Evolutionary conservation across 1,140 invertebrate genomes (phyloP).

Genomic region (Gryllus bimaculatus): DNA sequence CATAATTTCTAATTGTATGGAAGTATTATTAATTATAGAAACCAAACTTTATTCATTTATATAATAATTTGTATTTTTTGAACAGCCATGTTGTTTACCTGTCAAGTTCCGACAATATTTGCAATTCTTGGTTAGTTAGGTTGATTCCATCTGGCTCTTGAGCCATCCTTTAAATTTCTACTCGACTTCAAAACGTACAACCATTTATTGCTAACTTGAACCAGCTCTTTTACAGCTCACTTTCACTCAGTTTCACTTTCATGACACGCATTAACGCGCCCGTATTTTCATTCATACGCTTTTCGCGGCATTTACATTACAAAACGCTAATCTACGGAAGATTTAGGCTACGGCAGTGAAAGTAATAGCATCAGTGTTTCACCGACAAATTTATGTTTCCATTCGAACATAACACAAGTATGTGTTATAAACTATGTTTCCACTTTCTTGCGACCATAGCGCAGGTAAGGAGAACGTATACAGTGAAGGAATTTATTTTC

Average conservation of each 20-base stretch:
- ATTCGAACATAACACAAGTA: not conserved
- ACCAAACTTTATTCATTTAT: too few relatives aligned
- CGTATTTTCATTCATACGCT: not conserved
- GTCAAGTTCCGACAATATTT: constrained; percentile 74
- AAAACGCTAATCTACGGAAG: too few relatives aligned
- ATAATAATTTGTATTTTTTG: too few relatives aligned
- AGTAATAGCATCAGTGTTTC: too few relatives aligned
- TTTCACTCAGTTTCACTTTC: constrained; percentile 19
- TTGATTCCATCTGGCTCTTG: constrained; percentile 40
- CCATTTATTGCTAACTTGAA: constrained; percentile 11
- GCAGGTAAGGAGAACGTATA: too few relatives aligned
- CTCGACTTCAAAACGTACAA: not conserved
- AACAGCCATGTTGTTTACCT: constrained; percentile 45
- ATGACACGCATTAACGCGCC: constrained; percentile 11
- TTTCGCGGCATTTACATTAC: too few relatives aligned
- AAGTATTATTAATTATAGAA: too few relatives aligned
- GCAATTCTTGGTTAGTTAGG: constrained; percentile 62
- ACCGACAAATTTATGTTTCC: not conserved
- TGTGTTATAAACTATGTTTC: not conserved
- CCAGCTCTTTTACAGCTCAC: constrained; percentile 8
- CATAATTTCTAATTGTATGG: too few relatives aligned
- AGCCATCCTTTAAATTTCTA: constrained; percentile 22
- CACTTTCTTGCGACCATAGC: not conserved
- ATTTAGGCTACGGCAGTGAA: too few relatives aligned
- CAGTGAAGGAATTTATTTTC: too few relatives aligned